phyloP scores from a whole-genome alignment of 2,113 vertebrate genomes.

The Lepus americanus region DNA sequence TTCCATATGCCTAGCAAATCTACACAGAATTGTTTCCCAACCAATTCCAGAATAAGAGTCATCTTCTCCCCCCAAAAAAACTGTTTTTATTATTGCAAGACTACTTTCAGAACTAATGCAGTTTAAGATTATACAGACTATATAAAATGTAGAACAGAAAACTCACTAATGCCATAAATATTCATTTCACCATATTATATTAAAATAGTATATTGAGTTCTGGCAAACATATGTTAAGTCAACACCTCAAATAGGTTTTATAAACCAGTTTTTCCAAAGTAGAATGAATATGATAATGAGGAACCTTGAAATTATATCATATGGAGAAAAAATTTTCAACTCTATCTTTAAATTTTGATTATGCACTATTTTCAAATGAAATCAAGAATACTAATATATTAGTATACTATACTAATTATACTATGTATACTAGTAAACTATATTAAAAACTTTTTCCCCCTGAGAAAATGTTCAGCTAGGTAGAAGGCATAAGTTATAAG shows the following conservation, averaged over 20 bases:
- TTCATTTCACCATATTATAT: background rate
- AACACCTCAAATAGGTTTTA: background rate
- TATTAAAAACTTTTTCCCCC: background rate
- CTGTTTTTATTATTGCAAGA: background rate
- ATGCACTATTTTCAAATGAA: background rate
- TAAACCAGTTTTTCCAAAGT: background rate
- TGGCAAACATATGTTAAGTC: background rate
- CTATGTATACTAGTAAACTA: too few relatives aligned
- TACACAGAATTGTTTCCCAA: background rate
- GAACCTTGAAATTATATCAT: background rate
- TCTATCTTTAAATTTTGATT: background rate
- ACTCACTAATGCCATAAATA: background rate
- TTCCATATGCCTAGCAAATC: background rate
- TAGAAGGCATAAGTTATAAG: background rate
- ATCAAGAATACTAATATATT: background rate
- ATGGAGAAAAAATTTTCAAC: background rate
- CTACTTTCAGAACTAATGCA: background rate
- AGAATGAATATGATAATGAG: background rate
- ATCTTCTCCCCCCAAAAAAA: background rate
- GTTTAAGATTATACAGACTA: background rate
- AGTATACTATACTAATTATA: too few relatives aligned
- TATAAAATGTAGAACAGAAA: background rate
- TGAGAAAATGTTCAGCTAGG: background rate
- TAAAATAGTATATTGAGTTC: background rate
- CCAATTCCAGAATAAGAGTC: background rate